A percentile compares a stretch with the other conserved stretches of the same genome.
These are phyloP conservation scores for Jaculus jaculus DNA, from an alignment of 2,113 vertebrate genomes.

Conservation along the genomic window DNA sequence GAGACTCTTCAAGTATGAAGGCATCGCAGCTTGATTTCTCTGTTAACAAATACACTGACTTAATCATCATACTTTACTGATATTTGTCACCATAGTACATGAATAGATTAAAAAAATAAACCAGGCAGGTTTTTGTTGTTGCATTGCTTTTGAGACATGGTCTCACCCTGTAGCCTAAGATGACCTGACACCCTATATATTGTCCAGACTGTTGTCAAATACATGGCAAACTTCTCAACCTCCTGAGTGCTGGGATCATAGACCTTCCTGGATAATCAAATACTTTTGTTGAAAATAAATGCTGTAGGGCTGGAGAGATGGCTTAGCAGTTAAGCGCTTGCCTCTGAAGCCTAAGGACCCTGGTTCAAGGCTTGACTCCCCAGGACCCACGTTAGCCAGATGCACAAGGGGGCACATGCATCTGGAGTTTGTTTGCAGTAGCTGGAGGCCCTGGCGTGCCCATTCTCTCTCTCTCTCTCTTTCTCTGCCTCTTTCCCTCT, in stretches of 20 bases:
- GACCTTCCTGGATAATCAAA: background rate
- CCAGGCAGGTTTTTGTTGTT: background rate
- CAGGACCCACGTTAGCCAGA: too few species aligned
- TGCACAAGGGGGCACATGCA: too few species aligned
- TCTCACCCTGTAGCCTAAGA: background rate
- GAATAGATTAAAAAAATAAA: background rate
- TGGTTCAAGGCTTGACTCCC: too few species aligned
- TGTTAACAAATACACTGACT: background rate
- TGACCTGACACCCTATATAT: too few species aligned
- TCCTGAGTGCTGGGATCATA: background rate
- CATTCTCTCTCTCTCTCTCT: too few species aligned
- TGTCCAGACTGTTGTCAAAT: background rate
- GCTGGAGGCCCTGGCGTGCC: too few species aligned
- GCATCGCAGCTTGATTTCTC: background rate
- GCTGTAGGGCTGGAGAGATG: too few species aligned
- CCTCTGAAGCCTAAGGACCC: too few species aligned
- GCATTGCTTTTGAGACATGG: background rate
- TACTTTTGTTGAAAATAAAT: too few species aligned
- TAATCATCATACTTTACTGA: background rate
- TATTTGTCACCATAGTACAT: background rate
- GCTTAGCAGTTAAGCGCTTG: too few species aligned
- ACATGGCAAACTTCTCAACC: background rate
- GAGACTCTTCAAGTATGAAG: background rate
- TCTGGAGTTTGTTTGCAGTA: too few species aligned
- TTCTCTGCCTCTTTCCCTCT: too few species aligned